Conservation (phyloP, 92 coral and sea anemone genomes). For the Blastomussa wellsi region DNA sequence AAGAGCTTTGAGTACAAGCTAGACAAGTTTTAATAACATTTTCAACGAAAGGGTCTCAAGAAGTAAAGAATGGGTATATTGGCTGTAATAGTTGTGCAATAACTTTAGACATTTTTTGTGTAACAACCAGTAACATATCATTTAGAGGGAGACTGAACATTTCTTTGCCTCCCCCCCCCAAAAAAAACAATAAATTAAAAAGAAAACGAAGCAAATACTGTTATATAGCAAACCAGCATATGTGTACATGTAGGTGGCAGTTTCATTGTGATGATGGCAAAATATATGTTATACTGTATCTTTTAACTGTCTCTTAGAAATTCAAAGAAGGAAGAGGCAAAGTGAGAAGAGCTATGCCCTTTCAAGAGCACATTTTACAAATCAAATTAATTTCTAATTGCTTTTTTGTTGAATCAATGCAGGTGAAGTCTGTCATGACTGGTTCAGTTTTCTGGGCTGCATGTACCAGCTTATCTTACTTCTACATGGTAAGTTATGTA, state of each 20-base stretch:
- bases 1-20: neutral
- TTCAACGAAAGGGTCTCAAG: neutral
- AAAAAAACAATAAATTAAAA: too few relatives aligned
- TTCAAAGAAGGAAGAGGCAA: too few relatives aligned
- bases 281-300: neutral
- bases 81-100: too few relatives aligned
- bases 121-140: too few relatives aligned
- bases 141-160: too few relatives aligned
- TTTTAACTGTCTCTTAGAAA: neutral
- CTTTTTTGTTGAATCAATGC: neutral
- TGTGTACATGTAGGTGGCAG: too few relatives aligned
- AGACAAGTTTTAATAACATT: neutral
- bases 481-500: conserved; percentile 81
- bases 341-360: neutral
- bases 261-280: neutral
- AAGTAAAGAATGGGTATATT: neutral
- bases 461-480: conserved; percentile 89
- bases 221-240: too few relatives aligned
- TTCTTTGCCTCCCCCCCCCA: too few relatives aligned
- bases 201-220: too few relatives aligned
- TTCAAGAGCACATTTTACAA: neutral
- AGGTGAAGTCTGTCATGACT: conserved; percentile 95
- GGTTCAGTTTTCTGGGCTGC: conserved; percentile 99
- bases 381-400: neutral
- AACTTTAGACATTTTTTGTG: too few relatives aligned